Percentiles rank a stretch among this genome's conserved stretches.
These are phyloP conservation scores for Caerostris extrusa DNA, from an alignment of 1,140 invertebrate genomes.

Conservation along the genomic window DNA sequence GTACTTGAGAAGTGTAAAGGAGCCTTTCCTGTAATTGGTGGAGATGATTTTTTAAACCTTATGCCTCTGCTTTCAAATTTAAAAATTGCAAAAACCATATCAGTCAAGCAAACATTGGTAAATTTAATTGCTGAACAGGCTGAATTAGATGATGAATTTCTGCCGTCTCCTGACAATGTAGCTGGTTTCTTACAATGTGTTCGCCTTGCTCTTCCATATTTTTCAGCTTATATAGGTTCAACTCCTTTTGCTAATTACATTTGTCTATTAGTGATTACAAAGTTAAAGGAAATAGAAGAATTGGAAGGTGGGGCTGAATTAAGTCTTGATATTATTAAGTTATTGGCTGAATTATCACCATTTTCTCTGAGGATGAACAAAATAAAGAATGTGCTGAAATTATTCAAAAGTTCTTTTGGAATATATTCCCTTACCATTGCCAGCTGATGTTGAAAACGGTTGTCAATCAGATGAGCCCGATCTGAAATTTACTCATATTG, in stretches of 20 bases:
- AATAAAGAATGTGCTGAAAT: slow-evolving; percentile 87
- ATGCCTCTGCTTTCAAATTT: slow-evolving; percentile 92
- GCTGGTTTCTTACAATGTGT: slow-evolving; percentile 92
- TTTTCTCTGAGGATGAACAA: slow-evolving; percentile 89
- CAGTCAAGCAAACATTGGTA: slow-evolving; percentile 92
- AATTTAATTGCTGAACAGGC: slow-evolving; percentile 92
- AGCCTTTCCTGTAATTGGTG: slow-evolving; percentile 90
- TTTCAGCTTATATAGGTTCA: slow-evolving; percentile 92
- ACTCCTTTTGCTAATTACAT: slow-evolving; percentile 93
- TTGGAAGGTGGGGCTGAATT: slow-evolving; percentile 80
- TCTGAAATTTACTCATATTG: slow-evolving; percentile 95
- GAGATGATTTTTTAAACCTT: slow-evolving; percentile 94
- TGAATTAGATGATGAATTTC: slow-evolving; percentile 88
- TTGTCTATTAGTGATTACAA: slow-evolving; percentile 91
- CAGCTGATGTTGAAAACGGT: slow-evolving; percentile 83
- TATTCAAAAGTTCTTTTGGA: slow-evolving; percentile 83
- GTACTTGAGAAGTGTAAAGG: slow-evolving; percentile 93
- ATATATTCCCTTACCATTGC: slow-evolving; percentile 87
- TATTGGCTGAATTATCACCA: slow-evolving; percentile 92
- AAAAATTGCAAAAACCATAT: slow-evolving; percentile 89
- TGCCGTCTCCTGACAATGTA: slow-evolving; percentile 88
- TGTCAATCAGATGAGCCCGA: slow-evolving; percentile 84
- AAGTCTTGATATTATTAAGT: slow-evolving; percentile 90
- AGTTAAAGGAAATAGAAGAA: slow-evolving; percentile 82
- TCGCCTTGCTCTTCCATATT: slow-evolving; percentile 89